Percentiles rank a stretch among this genome's conserved stretches.
These are phyloP conservation scores for Scaptodrosophila latifasciaeformis DNA, from an alignment of 2,888 invertebrate species.

Conservation along the genomic window DNA sequence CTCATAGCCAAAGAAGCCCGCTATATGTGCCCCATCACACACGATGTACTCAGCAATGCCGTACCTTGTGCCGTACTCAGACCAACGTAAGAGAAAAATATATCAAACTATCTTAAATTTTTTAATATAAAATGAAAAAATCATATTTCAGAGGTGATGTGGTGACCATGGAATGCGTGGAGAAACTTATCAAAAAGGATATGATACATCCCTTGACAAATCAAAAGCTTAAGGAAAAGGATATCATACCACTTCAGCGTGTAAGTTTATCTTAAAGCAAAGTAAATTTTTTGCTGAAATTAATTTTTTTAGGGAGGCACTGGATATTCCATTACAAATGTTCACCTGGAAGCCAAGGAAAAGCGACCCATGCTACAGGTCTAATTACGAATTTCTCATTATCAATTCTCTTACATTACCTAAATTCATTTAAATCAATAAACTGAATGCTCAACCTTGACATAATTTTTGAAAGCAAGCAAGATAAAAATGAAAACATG, in stretches of 20 bases:
- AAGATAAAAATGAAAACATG: background rate
- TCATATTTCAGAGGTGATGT: slow-evolving; percentile 88
- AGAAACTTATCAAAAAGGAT: slow-evolving; percentile 96
- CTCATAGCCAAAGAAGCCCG: slow-evolving; percentile 91
- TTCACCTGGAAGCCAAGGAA: slow-evolving; percentile 87
- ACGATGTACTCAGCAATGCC: slow-evolving; percentile 95
- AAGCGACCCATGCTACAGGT: slow-evolving; percentile 89
- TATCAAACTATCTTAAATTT: background rate
- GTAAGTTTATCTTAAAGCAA: slow-evolving; percentile 76
- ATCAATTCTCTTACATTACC: background rate
- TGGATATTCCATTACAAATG: slow-evolving; percentile 92
- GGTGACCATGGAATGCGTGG: slow-evolving; percentile 96
- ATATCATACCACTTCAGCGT: slow-evolving; percentile 93
- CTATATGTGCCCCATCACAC: slow-evolving; percentile 98
- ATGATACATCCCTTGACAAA: slow-evolving; percentile 96
- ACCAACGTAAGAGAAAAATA: slow-evolving; percentile 84
- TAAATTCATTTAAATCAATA: background rate
- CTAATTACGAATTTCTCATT: slow-evolving; percentile 72
- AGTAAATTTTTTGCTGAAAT: background rate
- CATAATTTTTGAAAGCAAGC: slow-evolving; percentile 10
- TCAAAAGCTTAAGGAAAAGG: slow-evolving; percentile 88
- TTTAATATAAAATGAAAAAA: background rate
- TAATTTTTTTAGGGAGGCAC: slow-evolving; percentile 86
- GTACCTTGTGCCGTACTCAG: slow-evolving; percentile 94
- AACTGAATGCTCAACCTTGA: slow-evolving; percentile 21